Base-by-base conservation (phyloP, 2,888 invertebrate genomes). In the Drosophila niveifrons region DNA sequence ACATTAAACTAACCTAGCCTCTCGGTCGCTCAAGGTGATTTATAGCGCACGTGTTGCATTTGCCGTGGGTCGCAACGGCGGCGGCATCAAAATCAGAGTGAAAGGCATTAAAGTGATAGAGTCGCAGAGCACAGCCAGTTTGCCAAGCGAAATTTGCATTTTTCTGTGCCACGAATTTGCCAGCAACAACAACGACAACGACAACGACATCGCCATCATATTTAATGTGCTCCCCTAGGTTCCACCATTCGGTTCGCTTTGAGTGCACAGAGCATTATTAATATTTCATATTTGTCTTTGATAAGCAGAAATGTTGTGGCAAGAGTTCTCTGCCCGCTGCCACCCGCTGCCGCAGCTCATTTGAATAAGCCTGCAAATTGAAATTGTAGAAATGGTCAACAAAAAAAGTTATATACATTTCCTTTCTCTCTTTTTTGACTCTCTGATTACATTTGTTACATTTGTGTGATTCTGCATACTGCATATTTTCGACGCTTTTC, bases 251-350 rank as follows among this genome's bases (percentile, higher is more conserved):
- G 11, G 23, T 50, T 61, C 61, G 44, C 55, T 73, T 56, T 31
- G 15, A 55, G 57, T 69, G 53, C 56, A 63, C 36, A 11, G 50
- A 47, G 75, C 58, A 75, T 86, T 84, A 82, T 88, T 88, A 84
- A 88, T 84, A 82, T 80, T 84, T 86, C 83, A 84, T 88, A 80
- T 88, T 88, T 82, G 87, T 88, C 88, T 84, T 80, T 69, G 83
- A 84, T 82, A 79, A 80, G 83, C 83, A 70, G 57, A 66, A 82
- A 71, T 55, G 65, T 43, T 68, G 47, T 48, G 50, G 57, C 61
- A 57, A 53, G 53, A n/a, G 52, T 13, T 10, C 0, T 11, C 39
- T 15, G 13, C 39, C 39, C 15, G n/a, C 13, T 39, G 13, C 39
- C 39, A 10, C 13, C 39, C 13, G 39, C n/a, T 18, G 28, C 41